A percentile compares a stretch with the other conserved stretches of the same genome.
Conservation (phyloP, 2,888 invertebrate genomes). For the Alcis repandata region DNA sequence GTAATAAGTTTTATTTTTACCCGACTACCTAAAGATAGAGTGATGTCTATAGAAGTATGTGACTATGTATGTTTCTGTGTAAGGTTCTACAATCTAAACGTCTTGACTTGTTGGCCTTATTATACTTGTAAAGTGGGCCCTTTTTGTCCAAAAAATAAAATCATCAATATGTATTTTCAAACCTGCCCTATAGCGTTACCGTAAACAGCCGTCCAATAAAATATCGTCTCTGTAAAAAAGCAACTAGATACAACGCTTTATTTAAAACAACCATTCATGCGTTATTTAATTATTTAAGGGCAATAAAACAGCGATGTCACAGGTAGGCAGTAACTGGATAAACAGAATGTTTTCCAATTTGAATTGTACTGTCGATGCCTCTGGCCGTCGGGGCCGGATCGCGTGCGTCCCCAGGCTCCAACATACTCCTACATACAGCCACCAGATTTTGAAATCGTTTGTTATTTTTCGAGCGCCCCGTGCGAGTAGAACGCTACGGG, state of each 20-base stretch:
- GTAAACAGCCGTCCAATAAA: too few relatives aligned
- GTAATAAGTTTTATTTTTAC: too few relatives aligned
- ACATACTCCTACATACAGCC: constrained; percentile 58
- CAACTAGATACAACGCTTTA: constrained; percentile 1
- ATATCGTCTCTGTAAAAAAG: constrained; percentile 1
- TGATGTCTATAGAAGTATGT: too few relatives aligned
- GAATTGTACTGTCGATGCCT: constrained; percentile 47
- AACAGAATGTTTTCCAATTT: constrained; percentile 48
- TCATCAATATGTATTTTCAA: too few relatives aligned
- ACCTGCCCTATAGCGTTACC: too few relatives aligned
- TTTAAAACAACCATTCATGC: constrained; percentile 37
- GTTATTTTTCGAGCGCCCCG: constrained; percentile 79
- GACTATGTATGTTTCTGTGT: too few relatives aligned
- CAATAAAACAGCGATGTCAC: constrained; percentile 48
- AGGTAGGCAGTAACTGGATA: constrained; percentile 48
- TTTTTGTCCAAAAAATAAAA: too few relatives aligned
- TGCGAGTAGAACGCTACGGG: constrained; percentile 66
- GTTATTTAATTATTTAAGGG: constrained; percentile 45
- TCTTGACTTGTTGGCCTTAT: too few relatives aligned
- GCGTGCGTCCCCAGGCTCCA: constrained; percentile 54
- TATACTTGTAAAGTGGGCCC: too few relatives aligned
- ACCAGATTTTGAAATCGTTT: constrained; percentile 81
- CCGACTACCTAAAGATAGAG: too few relatives aligned
- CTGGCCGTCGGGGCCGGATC: constrained; percentile 58
- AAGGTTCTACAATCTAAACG: too few relatives aligned